Percentiles rank a stretch among this genome's conserved stretches.
Conservation (phyloP, 1,140 invertebrate species). For the Venturia canescens region DNA sequence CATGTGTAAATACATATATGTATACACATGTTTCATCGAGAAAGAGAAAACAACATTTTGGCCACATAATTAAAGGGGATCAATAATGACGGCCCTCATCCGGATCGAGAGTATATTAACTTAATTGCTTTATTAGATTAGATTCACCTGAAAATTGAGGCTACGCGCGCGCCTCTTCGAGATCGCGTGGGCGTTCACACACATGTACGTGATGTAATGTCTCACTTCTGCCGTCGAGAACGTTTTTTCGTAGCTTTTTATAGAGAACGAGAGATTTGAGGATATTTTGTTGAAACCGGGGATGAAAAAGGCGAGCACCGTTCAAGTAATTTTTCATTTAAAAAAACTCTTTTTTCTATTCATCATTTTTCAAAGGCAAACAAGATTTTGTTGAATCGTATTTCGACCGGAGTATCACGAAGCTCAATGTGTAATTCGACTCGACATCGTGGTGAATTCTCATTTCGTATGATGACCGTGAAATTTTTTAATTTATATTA, state of each 20-base stretch:
- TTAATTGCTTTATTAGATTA: constrained; percentile 68
- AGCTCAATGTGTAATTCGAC: too few species aligned
- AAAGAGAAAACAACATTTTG: constrained; percentile 32
- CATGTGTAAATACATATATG: not conserved
- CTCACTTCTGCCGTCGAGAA: constrained; percentile 7
- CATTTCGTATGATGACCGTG: not conserved
- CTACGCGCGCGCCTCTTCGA: constrained; percentile 35
- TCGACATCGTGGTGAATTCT: too few species aligned
- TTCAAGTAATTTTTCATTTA: too few species aligned
- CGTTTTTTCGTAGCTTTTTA: not conserved
- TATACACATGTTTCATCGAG: not conserved
- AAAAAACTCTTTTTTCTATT: too few species aligned
- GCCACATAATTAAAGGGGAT: constrained; percentile 64
- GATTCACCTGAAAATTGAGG: constrained; percentile 47
- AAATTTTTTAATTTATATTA: not conserved
- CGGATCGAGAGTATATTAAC: constrained; percentile 55
- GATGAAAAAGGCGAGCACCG: too few species aligned
- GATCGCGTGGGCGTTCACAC: constrained; percentile 28
- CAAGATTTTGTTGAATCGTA: too few species aligned
- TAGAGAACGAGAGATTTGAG: not conserved
- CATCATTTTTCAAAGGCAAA: too few species aligned
- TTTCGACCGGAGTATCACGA: too few species aligned
- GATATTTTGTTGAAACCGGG: not conserved
- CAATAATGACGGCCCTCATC: constrained; percentile 59
- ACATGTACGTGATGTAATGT: constrained; percentile 23